Evolutionary conservation across 64 coral and sea anemone genomes (phyloP), one percentile per base, ranked within the genome.

Genomic region (Pachyseris speciosa): DNA sequence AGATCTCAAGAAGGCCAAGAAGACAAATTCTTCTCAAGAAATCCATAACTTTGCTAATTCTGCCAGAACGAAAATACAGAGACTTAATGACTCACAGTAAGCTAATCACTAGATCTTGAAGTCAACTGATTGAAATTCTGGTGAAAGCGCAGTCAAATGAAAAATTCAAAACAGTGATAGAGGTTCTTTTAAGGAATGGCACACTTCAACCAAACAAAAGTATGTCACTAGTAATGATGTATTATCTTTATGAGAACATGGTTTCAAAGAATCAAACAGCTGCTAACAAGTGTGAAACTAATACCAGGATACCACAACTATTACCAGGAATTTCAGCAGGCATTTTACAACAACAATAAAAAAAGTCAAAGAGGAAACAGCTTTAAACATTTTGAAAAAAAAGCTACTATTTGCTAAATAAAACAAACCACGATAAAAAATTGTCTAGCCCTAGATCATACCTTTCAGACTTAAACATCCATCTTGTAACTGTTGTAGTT

Each of bases 1-100:
- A 72, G 50, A 95, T 74, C 86, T 91, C 70, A 80, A 84, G 83
- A 48, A 90, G 61, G 11, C 44, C 2, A 30, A 27, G 8, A 39
- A 60, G 34, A 31, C 19, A 1, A 63, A 60, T 13, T 7, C 52
- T 38, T 20, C 33, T 40, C 22, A 9, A 36, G 34, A 20, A 63
- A 37, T 61, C 3, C 77, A 81, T 81, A 10, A 24, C 24, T 12
- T 20, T 40, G 29, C 12, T 11, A 50, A 51, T 41, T 25, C 73
- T 76, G 25, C 15, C 44, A 61, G 34, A 33, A 61, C 7, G 15
- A 51, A 25, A 32, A 20, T 31, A 9, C 60, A 61, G 36, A 63
- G 22, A 50, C 5, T n/a, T n/a, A n/a, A n/a, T n/a, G n/a, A n/a
- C n/a, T n/a, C n/a, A n/a, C n/a, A n/a, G n/a, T 49, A 15, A 57